A percentile compares a stretch with the other conserved stretches of the same genome.
phyloP scores from a whole-genome alignment of 2,888 invertebrate species.

The Branchellion lobata region DNA sequence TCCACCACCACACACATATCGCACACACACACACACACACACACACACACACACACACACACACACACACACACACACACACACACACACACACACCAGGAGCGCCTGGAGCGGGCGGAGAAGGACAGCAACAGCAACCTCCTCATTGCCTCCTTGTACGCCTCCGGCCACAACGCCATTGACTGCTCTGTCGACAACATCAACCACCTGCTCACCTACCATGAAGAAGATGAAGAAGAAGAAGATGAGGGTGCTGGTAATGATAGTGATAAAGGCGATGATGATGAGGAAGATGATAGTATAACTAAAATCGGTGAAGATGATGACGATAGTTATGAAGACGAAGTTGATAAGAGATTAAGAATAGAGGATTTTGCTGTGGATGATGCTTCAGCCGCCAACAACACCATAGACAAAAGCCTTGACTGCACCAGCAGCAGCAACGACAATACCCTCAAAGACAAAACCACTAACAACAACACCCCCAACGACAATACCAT shows the following conservation, averaged over 20 bases:
- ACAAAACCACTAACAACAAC: not conserved
- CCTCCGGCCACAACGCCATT: not conserved
- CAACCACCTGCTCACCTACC: not conserved
- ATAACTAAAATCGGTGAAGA: not conserved
- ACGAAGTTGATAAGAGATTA: not conserved
- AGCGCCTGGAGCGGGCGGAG: too few relatives aligned
- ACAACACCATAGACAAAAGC: not conserved
- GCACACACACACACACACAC: too few relatives aligned
- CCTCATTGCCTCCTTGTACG: not conserved
- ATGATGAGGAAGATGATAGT: not conserved
- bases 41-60: too few relatives aligned
- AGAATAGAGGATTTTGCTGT: not conserved
- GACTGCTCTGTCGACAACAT: constrained; percentile 38
- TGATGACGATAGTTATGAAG: constrained; percentile 7
- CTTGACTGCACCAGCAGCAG: not conserved
- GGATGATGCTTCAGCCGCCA: not conserved
- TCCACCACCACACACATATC: too few relatives aligned
- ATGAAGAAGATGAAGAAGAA: constrained; percentile 20
- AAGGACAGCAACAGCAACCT: not conserved
- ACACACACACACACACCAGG: too few relatives aligned
- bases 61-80: too few relatives aligned
- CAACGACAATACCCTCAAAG: not conserved
- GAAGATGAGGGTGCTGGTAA: constrained; percentile 13
- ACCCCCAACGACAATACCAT: too few relatives aligned
- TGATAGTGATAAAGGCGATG: constrained; percentile 12